A percentile compares a stretch with the other conserved stretches of the same genome.
Conservation (phyloP, 2,797 vertebrate genomes). For the Galago senegalensis region DNA sequence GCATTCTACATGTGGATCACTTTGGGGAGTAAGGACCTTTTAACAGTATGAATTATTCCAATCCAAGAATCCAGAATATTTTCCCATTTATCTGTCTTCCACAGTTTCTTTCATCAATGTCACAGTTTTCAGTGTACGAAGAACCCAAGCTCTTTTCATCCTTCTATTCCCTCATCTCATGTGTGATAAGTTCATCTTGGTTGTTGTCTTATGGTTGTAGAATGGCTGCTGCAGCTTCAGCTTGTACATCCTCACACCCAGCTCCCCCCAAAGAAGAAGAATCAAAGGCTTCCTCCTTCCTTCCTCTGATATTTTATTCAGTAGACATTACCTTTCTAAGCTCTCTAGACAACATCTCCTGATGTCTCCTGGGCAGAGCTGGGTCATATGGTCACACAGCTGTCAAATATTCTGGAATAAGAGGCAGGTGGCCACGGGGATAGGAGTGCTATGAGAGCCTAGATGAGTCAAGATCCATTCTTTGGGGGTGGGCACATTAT, state of each 20-base stretch:
- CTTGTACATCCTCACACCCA: slow-evolving; percentile 1
- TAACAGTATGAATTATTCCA: not conserved
- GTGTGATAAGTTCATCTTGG: not conserved
- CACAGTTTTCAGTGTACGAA: not conserved
- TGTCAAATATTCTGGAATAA: not conserved
- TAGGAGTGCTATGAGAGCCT: not conserved
- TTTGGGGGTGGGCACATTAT: not conserved
- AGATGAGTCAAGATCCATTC: not conserved
- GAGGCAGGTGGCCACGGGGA: not conserved
- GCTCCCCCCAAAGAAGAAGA: not conserved
- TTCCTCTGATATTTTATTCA: not conserved
- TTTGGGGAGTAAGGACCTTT: not conserved
- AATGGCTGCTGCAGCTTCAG: not conserved
- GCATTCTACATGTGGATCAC: not conserved
- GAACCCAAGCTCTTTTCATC: not conserved
- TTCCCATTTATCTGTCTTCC: not conserved
- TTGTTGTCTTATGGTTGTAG: not conserved
- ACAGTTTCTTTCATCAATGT: not conserved
- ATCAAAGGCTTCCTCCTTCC: not conserved
- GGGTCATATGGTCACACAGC: not conserved
- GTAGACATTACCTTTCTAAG: not conserved
- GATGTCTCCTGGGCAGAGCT: slow-evolving; percentile 11
- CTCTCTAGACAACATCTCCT: slow-evolving; percentile 2
- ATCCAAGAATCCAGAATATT: not conserved
- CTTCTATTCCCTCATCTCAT: not conserved